These are phyloP conservation scores for Aricia agestis DNA, from an alignment of 1,140 invertebrate species.

Conservation along the genomic window DNA sequence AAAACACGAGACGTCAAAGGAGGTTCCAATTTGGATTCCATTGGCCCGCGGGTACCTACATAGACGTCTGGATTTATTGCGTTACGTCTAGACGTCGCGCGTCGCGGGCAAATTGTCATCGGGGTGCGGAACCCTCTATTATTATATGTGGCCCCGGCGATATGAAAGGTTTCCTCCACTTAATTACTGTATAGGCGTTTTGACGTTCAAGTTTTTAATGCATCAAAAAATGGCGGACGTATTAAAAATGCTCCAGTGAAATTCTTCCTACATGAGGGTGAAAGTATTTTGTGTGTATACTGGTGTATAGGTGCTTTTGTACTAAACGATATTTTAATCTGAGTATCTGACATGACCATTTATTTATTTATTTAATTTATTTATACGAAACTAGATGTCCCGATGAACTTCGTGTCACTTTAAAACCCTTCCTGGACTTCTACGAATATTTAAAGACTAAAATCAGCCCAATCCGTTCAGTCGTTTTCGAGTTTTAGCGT, in stretches of 20 bases:
- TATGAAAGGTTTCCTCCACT: constrained; percentile 2
- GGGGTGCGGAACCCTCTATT: constrained; percentile 30
- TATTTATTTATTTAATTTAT: too few species aligned
- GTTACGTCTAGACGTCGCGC: constrained; percentile 47
- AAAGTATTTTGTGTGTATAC: too few species aligned
- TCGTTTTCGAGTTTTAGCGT: too few species aligned
- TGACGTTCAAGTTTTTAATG: constrained; percentile 1
- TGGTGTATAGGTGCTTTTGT: too few species aligned
- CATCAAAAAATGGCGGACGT: neutral
- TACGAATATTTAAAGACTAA: too few species aligned
- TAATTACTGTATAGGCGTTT: constrained; percentile 1
- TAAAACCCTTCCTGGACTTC: too few species aligned
- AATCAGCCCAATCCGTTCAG: too few species aligned
- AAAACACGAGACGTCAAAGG: constrained; percentile 28
- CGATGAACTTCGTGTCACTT: too few species aligned
- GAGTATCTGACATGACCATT: too few species aligned
- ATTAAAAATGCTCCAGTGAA: neutral
- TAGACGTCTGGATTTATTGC: constrained; percentile 41
- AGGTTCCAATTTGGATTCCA: constrained; percentile 39
- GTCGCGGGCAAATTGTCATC: constrained; percentile 48
- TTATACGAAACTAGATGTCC: too few species aligned
- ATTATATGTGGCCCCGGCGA: constrained; percentile 27
- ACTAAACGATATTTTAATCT: too few species aligned
- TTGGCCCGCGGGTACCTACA: constrained; percentile 29
- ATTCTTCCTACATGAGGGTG: neutral